phyloP scores from a whole-genome alignment of 1,140 invertebrate species.

The Drosophila fuyamai region DNA sequence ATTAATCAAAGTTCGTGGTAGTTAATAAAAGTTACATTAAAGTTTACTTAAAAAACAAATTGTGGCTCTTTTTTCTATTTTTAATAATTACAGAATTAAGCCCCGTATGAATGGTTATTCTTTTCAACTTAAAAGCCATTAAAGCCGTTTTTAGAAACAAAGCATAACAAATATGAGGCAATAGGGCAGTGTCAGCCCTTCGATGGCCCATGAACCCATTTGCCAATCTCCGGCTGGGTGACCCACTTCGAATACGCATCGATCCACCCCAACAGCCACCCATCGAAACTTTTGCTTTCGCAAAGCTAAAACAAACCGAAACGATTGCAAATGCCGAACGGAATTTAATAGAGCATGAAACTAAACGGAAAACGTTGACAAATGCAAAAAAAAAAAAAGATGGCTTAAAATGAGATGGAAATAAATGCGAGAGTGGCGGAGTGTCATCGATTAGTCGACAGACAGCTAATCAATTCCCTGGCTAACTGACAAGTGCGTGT shows the following conservation, averaged over 20 bases:
- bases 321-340: constrained; percentile 37
- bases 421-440: constrained; percentile 37
- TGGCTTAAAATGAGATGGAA: constrained; percentile 28
- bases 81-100: too few relatives aligned
- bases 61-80: too few relatives aligned
- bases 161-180: background rate
- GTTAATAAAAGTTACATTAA: too few relatives aligned
- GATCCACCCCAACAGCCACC: constrained; percentile 26
- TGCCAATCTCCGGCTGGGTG: constrained; percentile 8
- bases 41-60: too few relatives aligned
- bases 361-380: constrained; percentile 52
- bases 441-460: constrained; percentile 78
- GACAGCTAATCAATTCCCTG: constrained; percentile 75
- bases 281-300: constrained; percentile 39
- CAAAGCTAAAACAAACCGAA: constrained; percentile 30
- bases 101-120: too few relatives aligned
- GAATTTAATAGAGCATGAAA: constrained; percentile 79
- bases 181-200: background rate
- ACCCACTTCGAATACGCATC: constrained; percentile 10
- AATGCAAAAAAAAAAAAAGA: constrained; percentile 1
- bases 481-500: constrained; percentile 64
- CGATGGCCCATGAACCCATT: constrained; percentile 14
- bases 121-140: too few relatives aligned
- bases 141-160: background rate
- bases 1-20: background rate